Conservation (phyloP, 2,113 vertebrate genomes). For the Burhinus oedicnemus region DNA sequence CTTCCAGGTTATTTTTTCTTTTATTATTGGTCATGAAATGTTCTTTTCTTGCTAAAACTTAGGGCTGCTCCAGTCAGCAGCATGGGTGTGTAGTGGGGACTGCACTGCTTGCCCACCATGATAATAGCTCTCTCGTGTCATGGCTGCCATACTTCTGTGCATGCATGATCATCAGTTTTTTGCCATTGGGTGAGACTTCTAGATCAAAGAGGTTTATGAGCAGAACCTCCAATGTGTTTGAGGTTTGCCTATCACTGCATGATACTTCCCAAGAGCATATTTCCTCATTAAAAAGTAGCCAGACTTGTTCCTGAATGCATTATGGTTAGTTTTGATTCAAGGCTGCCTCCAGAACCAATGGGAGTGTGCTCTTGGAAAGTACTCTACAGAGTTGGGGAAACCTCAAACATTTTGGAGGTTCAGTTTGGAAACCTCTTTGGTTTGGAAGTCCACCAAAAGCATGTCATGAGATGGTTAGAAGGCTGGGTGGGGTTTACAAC, state of each 20-base stretch:
- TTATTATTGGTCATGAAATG: not conserved
- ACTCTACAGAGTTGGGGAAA: slow-evolving; percentile 66
- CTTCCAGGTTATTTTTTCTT: not conserved
- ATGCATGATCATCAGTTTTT: not conserved
- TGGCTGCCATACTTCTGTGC: not conserved
- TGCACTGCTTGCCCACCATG: not conserved
- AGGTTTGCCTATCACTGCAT: slow-evolving; percentile 58
- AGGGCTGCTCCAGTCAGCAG: not conserved
- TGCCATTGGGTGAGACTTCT: slow-evolving; percentile 18
- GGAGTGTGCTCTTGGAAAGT: slow-evolving; percentile 73
- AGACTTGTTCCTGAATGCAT: slow-evolving; percentile 57
- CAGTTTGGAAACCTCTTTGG: slow-evolving; percentile 70
- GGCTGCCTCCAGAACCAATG: slow-evolving; percentile 63
- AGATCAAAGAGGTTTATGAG: slow-evolving; percentile 52
- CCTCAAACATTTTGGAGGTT: slow-evolving; percentile 74
- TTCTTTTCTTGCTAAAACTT: not conserved
- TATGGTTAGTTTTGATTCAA: slow-evolving; percentile 47
- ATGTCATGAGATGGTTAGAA: slow-evolving; percentile 67
- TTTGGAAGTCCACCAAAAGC: slow-evolving; percentile 70
- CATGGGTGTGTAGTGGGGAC: not conserved
- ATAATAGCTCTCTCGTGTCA: not conserved
- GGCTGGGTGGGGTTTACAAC: slow-evolving; percentile 70
- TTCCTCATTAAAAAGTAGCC: slow-evolving; percentile 67
- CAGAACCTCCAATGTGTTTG: slow-evolving; percentile 54
- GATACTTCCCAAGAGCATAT: slow-evolving; percentile 67